These are phyloP conservation scores for Mesocricetus auratus DNA, from an alignment of 2,113 vertebrate species.

Conservation along the genomic window DNA sequence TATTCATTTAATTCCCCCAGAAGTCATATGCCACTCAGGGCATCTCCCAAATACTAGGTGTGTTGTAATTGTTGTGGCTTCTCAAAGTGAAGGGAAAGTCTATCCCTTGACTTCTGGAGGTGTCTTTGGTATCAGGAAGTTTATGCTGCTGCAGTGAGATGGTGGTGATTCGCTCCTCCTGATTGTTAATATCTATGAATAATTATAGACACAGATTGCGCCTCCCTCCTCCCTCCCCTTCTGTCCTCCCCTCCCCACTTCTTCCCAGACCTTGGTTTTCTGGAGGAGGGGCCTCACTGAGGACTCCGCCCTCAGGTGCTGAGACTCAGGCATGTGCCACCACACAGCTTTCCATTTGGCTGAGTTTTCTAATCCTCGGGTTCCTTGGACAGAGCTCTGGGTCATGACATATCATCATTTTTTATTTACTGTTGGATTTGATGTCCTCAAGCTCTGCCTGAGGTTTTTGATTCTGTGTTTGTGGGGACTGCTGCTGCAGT, in stretches of 20 bases:
- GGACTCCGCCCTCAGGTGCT: not conserved
- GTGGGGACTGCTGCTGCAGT: not conserved
- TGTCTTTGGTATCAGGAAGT: not conserved
- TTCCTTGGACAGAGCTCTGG: not conserved
- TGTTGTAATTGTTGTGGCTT: not conserved
- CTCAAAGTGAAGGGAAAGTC: not conserved
- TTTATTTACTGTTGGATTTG: not conserved
- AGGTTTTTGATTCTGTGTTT: not conserved
- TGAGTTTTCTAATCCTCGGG: not conserved
- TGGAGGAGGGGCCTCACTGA: not conserved
- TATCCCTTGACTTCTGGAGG: not conserved
- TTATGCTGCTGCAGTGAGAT: not conserved
- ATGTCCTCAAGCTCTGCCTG: not conserved
- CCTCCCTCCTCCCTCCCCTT: not conserved
- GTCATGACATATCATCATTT: fast-evolving
- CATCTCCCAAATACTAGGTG: not conserved
- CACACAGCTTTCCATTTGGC: not conserved
- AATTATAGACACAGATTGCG: fast-evolving
- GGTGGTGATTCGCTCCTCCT: not conserved
- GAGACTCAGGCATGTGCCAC: no score
- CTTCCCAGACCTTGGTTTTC: not conserved
- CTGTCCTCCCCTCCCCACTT: not conserved
- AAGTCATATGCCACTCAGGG: not conserved
- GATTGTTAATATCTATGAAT: not conserved
- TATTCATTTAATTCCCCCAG: not conserved